Percentiles rank a stretch among this genome's conserved stretches.
phyloP scores from a whole-genome alignment of 2,888 invertebrate genomes.

The Dolichomitus sp. region DNA sequence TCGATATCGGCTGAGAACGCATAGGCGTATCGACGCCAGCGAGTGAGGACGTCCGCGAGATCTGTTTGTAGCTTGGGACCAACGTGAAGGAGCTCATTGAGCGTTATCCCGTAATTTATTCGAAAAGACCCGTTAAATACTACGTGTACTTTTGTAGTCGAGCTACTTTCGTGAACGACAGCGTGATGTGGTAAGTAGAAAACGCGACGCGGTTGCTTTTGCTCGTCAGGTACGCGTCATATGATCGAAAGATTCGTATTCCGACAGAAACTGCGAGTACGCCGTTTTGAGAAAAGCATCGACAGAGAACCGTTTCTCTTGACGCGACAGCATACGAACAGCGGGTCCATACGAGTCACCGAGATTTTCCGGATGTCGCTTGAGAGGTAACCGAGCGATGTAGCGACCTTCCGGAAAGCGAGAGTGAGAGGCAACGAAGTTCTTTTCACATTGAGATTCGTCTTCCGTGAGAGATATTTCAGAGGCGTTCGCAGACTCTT shows the following conservation, averaged over 20 bases:
- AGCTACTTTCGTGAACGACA: conserved; percentile 33
- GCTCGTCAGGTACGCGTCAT: conserved; percentile 29
- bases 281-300: conserved; percentile 24
- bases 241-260: conserved; percentile 50
- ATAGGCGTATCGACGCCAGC: conserved; percentile 39
- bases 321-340: conserved; percentile 27
- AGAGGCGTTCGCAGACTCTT: conserved; percentile 7
- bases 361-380: not conserved
- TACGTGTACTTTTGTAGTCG: conserved; percentile 35
- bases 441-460: conserved; percentile 42
- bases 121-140: conserved; percentile 42
- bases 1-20: not conserved
- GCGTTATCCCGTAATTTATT: conserved; percentile 17
- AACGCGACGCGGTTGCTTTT: conserved; percentile 1
- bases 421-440: conserved; percentile 30
- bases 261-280: conserved; percentile 42
- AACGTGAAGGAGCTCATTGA: conserved; percentile 29
- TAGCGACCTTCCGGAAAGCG: conserved; percentile 42
- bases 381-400: conserved; percentile 45
- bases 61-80: conserved; percentile 33
- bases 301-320: conserved; percentile 25
- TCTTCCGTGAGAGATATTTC: conserved; percentile 29
- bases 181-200: conserved; percentile 49
- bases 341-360: conserved; percentile 34
- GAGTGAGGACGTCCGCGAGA: too few species aligned